A percentile compares a stretch with the other conserved stretches of the same genome.
These are phyloP conservation scores for Centropus bengalensis DNA, from an alignment of 2,113 vertebrate species.

Conservation along the genomic window DNA sequence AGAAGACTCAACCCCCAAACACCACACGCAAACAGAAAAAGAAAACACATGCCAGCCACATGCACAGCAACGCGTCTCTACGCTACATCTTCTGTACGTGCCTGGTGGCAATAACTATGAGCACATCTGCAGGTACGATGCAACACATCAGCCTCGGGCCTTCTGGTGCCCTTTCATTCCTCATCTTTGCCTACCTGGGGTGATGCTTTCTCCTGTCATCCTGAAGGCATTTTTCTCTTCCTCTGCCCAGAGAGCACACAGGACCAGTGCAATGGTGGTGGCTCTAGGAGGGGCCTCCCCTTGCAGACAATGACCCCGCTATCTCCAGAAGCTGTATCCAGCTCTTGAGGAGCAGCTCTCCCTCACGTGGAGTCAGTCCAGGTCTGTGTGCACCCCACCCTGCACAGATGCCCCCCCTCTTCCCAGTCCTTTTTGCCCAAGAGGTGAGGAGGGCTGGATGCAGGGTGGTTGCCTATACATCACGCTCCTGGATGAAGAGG, in stretches of 20 bases:
- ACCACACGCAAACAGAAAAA: fast-evolving
- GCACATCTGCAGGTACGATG: background rate
- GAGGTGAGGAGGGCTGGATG: background rate
- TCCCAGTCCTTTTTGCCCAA: fast-evolving
- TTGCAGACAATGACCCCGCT: fast-evolving
- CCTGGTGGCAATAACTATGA: background rate
- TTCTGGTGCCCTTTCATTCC: background rate
- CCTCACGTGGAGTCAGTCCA: fast-evolving
- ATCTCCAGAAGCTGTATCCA: background rate
- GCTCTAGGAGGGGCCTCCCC: background rate
- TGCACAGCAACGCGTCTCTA: fast-evolving
- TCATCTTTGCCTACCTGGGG: background rate
- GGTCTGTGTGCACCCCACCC: fast-evolving
- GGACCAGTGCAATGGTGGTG: fast-evolving
- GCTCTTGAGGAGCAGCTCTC: background rate
- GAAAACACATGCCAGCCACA: fast-evolving
- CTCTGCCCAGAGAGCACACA: background rate
- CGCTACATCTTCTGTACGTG: background rate
- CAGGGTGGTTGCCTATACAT: background rate
- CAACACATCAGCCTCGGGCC: fast-evolving
- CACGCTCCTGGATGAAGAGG: background rate
- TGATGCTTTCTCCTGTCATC: fast-evolving
- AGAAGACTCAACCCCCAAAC: background rate
- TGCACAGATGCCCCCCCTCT: fast-evolving
- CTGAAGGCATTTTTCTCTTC: background rate